phyloP scores from a whole-genome alignment of 2,113 vertebrate genomes.

The Pipa parva region DNA sequence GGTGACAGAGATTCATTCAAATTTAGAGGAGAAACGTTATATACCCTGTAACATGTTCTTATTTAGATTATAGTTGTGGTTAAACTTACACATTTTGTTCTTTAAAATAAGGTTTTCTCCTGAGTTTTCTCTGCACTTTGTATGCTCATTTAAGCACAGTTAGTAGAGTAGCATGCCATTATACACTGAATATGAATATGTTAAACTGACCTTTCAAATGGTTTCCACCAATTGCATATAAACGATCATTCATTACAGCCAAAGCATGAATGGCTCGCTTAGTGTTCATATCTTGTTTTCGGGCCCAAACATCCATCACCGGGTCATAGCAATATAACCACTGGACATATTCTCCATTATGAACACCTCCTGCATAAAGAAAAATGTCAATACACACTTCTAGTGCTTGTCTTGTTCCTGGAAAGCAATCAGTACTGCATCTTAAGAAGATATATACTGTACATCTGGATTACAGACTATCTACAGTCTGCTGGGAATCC shows the following conservation, averaged over 20 bases:
- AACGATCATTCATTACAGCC: conserved; percentile 94
- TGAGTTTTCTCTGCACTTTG: too few species aligned
- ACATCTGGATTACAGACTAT: too few species aligned
- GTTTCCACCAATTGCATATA: conserved; percentile 97
- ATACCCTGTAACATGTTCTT: too few species aligned
- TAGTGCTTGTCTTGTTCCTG: too few species aligned
- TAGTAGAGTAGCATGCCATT: neutral
- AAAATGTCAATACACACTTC: neutral
- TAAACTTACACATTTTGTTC: too few species aligned
- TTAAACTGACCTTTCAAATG: conserved; percentile 89
- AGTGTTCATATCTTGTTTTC: conserved; percentile 99
- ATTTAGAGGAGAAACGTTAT: too few species aligned
- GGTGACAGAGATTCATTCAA: too few species aligned
- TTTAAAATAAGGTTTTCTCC: too few species aligned
- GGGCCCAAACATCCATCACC: conserved; percentile 96
- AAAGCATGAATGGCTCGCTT: conserved; percentile 94
- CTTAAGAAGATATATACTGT: too few species aligned
- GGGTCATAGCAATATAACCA: conserved; percentile 98
- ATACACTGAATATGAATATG: conserved; percentile 4
- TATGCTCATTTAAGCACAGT: neutral
- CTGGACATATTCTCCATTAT: conserved; percentile 96
- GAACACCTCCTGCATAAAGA: conserved; percentile 81
- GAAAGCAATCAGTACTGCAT: too few species aligned
- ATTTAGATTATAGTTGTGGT: too few species aligned
- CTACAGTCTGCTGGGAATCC: too few species aligned